Evolutionary conservation across 2,797 vertebrate genomes (phyloP), one percentile per base, ranked within the genome.

Genomic region (Phoebastria nigripes): DNA sequence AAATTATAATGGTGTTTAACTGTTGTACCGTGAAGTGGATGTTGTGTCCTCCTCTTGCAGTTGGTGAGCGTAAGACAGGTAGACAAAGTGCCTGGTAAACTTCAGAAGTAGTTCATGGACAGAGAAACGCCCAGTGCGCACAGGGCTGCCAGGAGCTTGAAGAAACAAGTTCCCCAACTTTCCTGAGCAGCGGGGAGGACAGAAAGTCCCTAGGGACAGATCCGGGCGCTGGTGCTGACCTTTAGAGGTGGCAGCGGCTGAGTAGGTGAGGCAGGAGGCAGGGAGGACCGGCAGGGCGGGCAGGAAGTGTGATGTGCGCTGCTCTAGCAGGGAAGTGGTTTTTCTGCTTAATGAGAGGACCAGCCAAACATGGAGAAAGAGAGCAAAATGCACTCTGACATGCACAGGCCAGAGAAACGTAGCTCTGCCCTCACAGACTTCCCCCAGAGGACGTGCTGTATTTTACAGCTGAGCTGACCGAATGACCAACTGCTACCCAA

Each of bases 251-350:
- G 63, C 3, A 0, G 28, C 2, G 2, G 41, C 31, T 47, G 89
- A 15, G 28, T 15, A 11, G 47, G 63, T 29, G 13, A 33, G 85
- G 62, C 44, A 33, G 82, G 78, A 91, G 59, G 86, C 9, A 24
- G 44, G 26, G 26, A 58, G 83, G 31, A 21, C 4, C 0, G 4
- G 54, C 11, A 20, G 52, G 22, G 33, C 1, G 8, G 72, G 90
- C 73, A 83, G 95, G 89, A 92, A 87, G 66, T 3, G 46, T 58
- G 74, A 22, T 15, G 25, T 22, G 26, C 1, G 2, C 46, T 79
- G 56, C 62, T 37, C 10, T 58, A 26, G 31, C 18, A 58, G 74
- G 90, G 86, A 96, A 93, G 94, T 94, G 96, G 89, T 55, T 95
- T 97, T 94, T 89, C 88, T 94, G 58, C 58, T 84, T 59, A 44